Evolutionary conservation across 2,113 vertebrate genomes (phyloP).

Genomic region (Siniperca knerii): DNA sequence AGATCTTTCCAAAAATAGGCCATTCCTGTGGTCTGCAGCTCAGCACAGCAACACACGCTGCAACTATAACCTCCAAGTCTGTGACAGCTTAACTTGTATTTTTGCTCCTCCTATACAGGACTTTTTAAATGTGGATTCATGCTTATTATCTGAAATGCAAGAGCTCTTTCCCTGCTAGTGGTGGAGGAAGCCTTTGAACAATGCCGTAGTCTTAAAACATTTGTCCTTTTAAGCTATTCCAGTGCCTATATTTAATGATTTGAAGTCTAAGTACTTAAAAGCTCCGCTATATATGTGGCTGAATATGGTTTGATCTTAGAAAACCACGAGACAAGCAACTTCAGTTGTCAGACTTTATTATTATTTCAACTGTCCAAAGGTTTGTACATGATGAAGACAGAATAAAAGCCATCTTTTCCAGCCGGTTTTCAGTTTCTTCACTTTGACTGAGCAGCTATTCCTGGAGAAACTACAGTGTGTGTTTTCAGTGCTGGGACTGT

Average conservation of each 20-base stretch:
- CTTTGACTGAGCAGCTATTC: slow-evolving; percentile 46
- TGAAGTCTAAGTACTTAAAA: slow-evolving; percentile 68
- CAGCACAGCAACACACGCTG: slow-evolving; percentile 75
- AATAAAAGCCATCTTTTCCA: slow-evolving; percentile 66
- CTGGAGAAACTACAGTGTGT: slow-evolving; percentile 36
- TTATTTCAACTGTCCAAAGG: slow-evolving; percentile 58
- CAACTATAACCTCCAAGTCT: slow-evolving; percentile 74
- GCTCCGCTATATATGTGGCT: slow-evolving; percentile 55
- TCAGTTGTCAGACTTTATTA: slow-evolving; percentile 48
- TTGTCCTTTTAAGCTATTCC: slow-evolving; percentile 75
- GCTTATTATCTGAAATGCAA: slow-evolving; percentile 78
- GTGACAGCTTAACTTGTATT: slow-evolving; percentile 76
- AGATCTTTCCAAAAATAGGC: slow-evolving; percentile 79
- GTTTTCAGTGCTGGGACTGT: slow-evolving; percentile 51
- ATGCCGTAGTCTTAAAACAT: slow-evolving; percentile 69
- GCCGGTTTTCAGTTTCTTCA: slow-evolving; percentile 19
- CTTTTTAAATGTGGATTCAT: slow-evolving; percentile 71
- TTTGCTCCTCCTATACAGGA: slow-evolving; percentile 73
- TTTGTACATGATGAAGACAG: slow-evolving; percentile 73
- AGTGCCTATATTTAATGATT: slow-evolving; percentile 79
- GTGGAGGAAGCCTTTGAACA: slow-evolving; percentile 70
- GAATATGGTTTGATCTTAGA: slow-evolving; percentile 59
- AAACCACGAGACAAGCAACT: slow-evolving; percentile 50
- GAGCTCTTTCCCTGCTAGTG: slow-evolving; percentile 61
- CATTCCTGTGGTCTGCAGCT: slow-evolving; percentile 83